Conservation (phyloP, 2,797 vertebrate genomes). For the Spinus olivaceus region DNA sequence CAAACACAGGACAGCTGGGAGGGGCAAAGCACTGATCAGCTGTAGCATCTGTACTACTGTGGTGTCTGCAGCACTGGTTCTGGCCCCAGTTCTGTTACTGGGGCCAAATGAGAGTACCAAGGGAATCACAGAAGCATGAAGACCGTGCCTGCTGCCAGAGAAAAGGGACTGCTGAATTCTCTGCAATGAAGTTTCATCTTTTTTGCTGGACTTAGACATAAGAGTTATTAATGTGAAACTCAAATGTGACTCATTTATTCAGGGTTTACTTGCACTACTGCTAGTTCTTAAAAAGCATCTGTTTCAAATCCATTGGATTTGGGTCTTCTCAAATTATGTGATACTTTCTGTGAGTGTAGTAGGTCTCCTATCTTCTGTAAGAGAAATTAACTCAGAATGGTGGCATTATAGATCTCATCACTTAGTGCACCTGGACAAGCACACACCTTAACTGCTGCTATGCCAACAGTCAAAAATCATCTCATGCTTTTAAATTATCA, state of each 20-base stretch:
- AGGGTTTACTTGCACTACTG: neutral
- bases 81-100: neutral
- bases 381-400: neutral
- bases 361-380: neutral
- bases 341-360: neutral
- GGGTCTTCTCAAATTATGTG: neutral
- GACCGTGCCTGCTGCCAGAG: neutral
- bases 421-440: neutral
- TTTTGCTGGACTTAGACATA: neutral
- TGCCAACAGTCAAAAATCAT: neutral
- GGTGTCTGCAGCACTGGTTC: neutral
- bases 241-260: neutral
- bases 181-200: neutral
- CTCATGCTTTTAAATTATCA: neutral
- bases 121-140: neutral
- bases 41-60: neutral
- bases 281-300: neutral
- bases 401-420: neutral
- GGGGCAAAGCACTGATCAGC: neutral
- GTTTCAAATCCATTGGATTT: neutral
- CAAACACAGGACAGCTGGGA: neutral
- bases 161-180: constrained; percentile 1
- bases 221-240: neutral
- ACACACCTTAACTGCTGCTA: neutral
- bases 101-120: neutral